Percentiles rank a stretch among this genome's conserved stretches.
Evolutionary conservation across 2,888 invertebrate genomes (phyloP).

Genomic region (Phorcus lineatus): DNA sequence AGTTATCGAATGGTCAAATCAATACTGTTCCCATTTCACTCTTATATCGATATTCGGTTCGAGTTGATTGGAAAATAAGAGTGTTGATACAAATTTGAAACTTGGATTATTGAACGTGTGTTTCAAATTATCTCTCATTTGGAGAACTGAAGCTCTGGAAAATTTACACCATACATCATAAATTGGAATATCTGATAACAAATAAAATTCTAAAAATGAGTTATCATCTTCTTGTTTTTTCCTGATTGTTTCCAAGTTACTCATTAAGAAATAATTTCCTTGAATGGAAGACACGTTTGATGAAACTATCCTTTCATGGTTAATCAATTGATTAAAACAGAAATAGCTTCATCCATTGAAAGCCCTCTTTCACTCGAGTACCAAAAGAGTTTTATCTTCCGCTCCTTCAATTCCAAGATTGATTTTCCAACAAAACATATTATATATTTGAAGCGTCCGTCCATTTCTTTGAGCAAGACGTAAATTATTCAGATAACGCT

Average conservation of each 20-base stretch:
- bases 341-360: too few relatives aligned
- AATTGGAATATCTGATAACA: not conserved
- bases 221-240: too few relatives aligned
- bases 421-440: not conserved
- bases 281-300: too few relatives aligned
- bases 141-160: not conserved
- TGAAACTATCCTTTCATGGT: too few relatives aligned
- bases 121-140: not conserved
- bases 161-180: not conserved
- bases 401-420: not conserved
- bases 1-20: not conserved
- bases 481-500: not conserved
- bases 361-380: too few relatives aligned
- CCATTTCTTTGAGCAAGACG: not conserved
- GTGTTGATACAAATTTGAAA: not conserved
- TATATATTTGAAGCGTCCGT: constrained; percentile 1
- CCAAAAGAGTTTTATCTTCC: too few relatives aligned
- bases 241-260: too few relatives aligned
- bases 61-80: constrained; percentile 5
- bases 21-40: not conserved
- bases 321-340: too few relatives aligned
- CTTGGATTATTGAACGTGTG: not conserved
- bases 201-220: not conserved
- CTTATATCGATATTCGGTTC: not conserved
- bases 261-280: too few relatives aligned